Base-by-base conservation (phyloP, 2,888 invertebrate genomes). In the Hydraecia micacea region DNA sequence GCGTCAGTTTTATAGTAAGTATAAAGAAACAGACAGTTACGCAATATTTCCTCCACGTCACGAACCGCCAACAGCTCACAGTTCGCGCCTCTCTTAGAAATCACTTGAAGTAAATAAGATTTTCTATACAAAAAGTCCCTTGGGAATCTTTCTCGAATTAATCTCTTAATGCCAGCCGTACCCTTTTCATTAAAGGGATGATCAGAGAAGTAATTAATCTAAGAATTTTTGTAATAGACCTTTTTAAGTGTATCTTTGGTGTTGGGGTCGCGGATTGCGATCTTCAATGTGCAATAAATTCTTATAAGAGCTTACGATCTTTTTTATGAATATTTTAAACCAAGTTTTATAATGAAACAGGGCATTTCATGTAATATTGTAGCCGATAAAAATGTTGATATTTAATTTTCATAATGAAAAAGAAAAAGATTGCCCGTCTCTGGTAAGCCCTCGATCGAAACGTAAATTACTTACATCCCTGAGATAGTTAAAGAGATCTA, bases 61-160 rank as follows among this genome's bases (percentile, higher is more conserved):
- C 73, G 42, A 76, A 79, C 71, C 77, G 81, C 73, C 73, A 62
- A 49, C 72, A 74, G 82, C 75, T 78, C 65, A 58, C 75, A 73
- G 75, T 78, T 89, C 86, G 73, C 21, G 68, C 75, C 87, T 75
- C 36, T 73, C 81, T 83, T 69, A 73, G 84, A 87, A 92, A 91
- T 93, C 92, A 92, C 93, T 95, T 93, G 92, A 93, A 94, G 93
- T 95, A 95, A 95, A 95, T 95, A 95, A 93, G 94, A 95, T 95
- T 95, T 94, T 93, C 95, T 94, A 93, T 93, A 95, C 93, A 94
- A 94, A 93, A 95, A 93, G 93, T 93, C 95, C 90, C 92, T 74
- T 36, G 94, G 91, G 95, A 93, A 93, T 94, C 94, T 93, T 94
- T 93, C 92, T 91, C 85, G 92, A 94, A 95, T 95, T 95, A 95